Conservation (phyloP, 2,797 vertebrate genomes). For the Tragopan temminckii region DNA sequence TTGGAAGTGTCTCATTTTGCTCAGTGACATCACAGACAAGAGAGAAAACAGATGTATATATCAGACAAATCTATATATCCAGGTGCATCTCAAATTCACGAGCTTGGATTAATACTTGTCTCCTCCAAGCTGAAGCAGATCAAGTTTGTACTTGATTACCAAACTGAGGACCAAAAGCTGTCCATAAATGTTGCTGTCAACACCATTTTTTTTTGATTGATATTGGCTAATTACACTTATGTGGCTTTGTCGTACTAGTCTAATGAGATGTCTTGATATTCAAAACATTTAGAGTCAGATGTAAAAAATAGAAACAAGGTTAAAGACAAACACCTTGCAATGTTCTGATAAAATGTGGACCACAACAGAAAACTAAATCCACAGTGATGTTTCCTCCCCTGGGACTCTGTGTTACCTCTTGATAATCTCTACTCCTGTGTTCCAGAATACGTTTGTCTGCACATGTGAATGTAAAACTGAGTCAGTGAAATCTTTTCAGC, state of each 20-base stretch:
- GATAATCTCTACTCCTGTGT: no score
- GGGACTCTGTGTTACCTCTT: not conserved
- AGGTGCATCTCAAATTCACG: not conserved
- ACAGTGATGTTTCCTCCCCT: not conserved
- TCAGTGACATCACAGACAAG: not conserved
- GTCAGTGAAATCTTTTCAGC: not conserved
- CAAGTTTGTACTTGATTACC: not conserved
- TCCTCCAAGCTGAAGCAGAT: not conserved
- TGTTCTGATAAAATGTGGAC: not conserved
- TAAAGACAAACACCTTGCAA: not conserved
- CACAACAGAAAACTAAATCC: not conserved
- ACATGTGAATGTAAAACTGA: not conserved
- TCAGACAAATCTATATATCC: not conserved
- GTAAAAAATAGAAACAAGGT: not conserved
- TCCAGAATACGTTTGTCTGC: not conserved
- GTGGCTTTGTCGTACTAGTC: not conserved
- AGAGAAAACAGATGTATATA: not conserved
- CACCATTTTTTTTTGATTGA: not conserved
- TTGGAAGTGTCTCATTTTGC: not conserved
- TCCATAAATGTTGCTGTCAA: not conserved
- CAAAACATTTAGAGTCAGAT: not conserved
- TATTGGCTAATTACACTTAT: not conserved
- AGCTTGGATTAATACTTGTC: not conserved
- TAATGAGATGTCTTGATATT: not conserved
- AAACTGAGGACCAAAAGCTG: not conserved